A percentile compares a stretch with the other conserved stretches of the same genome.
Conservation (phyloP, 2,797 vertebrate species). For the Sebastes cheni region DNA sequence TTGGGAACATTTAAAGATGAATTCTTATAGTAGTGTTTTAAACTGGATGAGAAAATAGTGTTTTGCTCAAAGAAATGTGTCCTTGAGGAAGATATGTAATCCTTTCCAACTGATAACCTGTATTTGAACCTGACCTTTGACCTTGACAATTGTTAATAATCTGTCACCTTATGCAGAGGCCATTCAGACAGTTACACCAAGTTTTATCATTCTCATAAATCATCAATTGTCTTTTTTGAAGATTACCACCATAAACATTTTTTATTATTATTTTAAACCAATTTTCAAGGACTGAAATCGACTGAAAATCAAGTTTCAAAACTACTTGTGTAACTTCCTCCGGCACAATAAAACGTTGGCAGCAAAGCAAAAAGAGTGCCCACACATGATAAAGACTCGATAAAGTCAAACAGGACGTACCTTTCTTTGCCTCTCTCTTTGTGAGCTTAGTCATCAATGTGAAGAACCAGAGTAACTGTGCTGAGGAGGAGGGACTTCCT, state of each 20-base stretch:
- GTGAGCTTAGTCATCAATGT: not conserved
- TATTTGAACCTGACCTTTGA: constrained; percentile 7
- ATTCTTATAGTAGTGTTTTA: not conserved
- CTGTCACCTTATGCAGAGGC: not conserved
- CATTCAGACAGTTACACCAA: not conserved
- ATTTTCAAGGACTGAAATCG: not conserved
- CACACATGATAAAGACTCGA: not conserved
- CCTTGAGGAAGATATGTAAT: not conserved
- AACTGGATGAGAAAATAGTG: not conserved
- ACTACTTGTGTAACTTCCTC: not conserved
- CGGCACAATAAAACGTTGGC: not conserved
- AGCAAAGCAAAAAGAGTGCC: not conserved
- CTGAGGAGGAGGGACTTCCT: not conserved
- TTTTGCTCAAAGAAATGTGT: not conserved
- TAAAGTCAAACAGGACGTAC: constrained; percentile 20
- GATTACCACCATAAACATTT: too few relatives aligned
- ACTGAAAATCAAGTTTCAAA: not conserved
- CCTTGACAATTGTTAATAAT: not conserved
- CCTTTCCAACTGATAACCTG: not conserved
- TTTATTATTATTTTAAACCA: not conserved
- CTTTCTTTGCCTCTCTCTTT: constrained; percentile 4
- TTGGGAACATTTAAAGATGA: not conserved
- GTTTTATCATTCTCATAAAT: not conserved
- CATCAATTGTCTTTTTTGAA: not conserved
- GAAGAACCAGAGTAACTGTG: not conserved